Evolutionary conservation across 2,113 vertebrate genomes (phyloP).

Genomic region (Mesembrinibis cayennensis): DNA sequence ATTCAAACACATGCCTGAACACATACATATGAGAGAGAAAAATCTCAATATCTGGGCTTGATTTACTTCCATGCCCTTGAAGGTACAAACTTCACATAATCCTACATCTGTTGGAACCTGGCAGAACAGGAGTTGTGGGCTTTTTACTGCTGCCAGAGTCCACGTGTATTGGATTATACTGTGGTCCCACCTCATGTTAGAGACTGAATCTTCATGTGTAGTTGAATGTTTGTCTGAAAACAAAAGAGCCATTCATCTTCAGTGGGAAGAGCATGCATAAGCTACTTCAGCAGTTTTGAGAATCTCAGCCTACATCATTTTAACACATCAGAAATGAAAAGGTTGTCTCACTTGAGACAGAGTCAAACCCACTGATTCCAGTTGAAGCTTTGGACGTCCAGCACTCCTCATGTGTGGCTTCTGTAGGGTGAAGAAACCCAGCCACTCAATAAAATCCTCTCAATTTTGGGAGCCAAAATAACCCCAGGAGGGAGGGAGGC

Average conservation of each 20-base stretch:
- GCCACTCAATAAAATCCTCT: background rate
- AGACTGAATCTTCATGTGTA: background rate
- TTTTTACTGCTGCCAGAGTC: background rate
- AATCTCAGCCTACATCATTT: background rate
- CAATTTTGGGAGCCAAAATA: background rate
- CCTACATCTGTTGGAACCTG: background rate
- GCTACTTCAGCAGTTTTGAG: background rate
- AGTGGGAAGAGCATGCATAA: background rate
- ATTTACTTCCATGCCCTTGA: constrained; percentile 7
- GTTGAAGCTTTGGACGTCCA: background rate
- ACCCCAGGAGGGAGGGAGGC: background rate
- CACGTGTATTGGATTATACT: background rate
- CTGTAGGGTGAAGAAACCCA: background rate
- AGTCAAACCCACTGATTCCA: background rate
- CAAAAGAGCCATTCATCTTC: background rate
- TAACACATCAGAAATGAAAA: background rate
- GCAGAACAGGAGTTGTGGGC: background rate
- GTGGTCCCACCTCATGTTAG: accelerated
- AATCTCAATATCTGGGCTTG: background rate
- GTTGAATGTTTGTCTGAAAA: background rate
- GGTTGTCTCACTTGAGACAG: background rate
- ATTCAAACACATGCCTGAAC: background rate
- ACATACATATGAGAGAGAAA: background rate
- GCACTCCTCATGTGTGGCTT: background rate
- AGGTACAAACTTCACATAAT: background rate